These are phyloP conservation scores for Eristalis tenax DNA, from an alignment of 2,888 invertebrate genomes.

Conservation along the genomic window DNA sequence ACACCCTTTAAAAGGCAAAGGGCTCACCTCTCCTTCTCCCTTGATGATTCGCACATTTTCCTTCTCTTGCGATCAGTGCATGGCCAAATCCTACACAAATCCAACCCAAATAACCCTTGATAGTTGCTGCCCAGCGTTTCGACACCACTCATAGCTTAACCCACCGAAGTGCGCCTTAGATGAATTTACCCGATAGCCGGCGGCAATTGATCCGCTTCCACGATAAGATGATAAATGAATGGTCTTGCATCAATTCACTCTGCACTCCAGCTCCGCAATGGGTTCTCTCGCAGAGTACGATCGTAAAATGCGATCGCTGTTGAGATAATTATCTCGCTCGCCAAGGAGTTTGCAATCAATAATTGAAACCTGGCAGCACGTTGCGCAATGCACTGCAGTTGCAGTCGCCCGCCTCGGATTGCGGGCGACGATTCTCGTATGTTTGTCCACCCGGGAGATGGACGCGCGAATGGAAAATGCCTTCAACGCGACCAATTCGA, in stretches of 20 bases:
- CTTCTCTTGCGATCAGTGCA: no score
- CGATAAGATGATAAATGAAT: slow-evolving; percentile 68
- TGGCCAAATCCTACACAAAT: not conserved
- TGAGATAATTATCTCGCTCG: slow-evolving; percentile 63
- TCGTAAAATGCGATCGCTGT: slow-evolving; percentile 58
- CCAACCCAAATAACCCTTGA: not conserved
- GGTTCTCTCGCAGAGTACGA: not conserved
- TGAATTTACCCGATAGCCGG: slow-evolving; percentile 56
- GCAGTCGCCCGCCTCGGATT: slow-evolving; percentile 38
- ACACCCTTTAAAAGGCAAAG: no score
- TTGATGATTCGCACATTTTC: no score
- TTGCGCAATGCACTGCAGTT: slow-evolving; percentile 37
- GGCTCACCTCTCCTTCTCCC: no score
- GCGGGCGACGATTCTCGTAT: slow-evolving; percentile 20
- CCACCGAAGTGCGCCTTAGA: slow-evolving; percentile 45
- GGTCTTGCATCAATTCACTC: slow-evolving; percentile 58
- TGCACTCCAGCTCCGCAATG: slow-evolving; percentile 1
- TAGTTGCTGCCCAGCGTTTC: not conserved
- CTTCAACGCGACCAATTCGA: not conserved
- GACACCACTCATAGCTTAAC: not conserved
- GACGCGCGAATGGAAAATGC: slow-evolving; percentile 14
- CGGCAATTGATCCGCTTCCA: slow-evolving; percentile 49
- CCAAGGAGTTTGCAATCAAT: slow-evolving; percentile 51
- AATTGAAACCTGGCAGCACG: slow-evolving; percentile 39
- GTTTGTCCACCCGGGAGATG: slow-evolving; percentile 8